Conservation (phyloP, 2,113 vertebrate species). For the Nematolebias whitei region DNA sequence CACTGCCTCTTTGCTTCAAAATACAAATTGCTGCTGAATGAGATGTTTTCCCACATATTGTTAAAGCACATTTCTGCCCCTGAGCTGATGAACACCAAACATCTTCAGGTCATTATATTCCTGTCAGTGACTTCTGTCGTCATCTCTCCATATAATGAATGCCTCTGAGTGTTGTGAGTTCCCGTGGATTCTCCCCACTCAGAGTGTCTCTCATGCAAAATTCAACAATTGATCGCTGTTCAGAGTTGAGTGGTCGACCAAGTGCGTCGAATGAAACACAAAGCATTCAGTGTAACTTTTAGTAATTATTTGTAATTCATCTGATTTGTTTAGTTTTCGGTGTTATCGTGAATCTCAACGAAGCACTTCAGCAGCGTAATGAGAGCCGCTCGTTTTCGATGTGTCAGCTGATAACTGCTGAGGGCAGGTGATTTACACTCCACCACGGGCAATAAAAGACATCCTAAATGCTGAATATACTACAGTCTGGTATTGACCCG, state of each 20-base stretch:
- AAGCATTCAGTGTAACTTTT: slow-evolving; percentile 33
- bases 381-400: too few species aligned
- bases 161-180: slow-evolving; percentile 16
- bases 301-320: slow-evolving; percentile 14
- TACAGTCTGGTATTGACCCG: not conserved
- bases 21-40: not conserved
- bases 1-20: not conserved
- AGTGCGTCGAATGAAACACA: slow-evolving; percentile 11
- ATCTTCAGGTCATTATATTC: slow-evolving; percentile 19
- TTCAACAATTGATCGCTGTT: slow-evolving; percentile 43
- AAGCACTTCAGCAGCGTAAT: slow-evolving; percentile 24
- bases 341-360: slow-evolving; percentile 39
- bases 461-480: slow-evolving; percentile 1
- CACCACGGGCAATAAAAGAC: not conserved
- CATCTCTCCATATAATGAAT: slow-evolving; percentile 14
- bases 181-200: not conserved
- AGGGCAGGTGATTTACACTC: slow-evolving; percentile 24
- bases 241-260: slow-evolving; percentile 10
- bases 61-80: not conserved
- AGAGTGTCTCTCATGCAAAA: slow-evolving; percentile 1
- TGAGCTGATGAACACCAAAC: not conserved
- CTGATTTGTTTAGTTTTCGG: slow-evolving; percentile 29
- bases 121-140: slow-evolving; percentile 1
- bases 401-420: slow-evolving; percentile 5
- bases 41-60: slow-evolving; percentile 1